Percentiles rank a stretch among this genome's conserved stretches.
These are phyloP conservation scores for Oncorhynchus gorbuscha DNA, from an alignment of 2,113 vertebrate genomes.

Conservation along the genomic window DNA sequence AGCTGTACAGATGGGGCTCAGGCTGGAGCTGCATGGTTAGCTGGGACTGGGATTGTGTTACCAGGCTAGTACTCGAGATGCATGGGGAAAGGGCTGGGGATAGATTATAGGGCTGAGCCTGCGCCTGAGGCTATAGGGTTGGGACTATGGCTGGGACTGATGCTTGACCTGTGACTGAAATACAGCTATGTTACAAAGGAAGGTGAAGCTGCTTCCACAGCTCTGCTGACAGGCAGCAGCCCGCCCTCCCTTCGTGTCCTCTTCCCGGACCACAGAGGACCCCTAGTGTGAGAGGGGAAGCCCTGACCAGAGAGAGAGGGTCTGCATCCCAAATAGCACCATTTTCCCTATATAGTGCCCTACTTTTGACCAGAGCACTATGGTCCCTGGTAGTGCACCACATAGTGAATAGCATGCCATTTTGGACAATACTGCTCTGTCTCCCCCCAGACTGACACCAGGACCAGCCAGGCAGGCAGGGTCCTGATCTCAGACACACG, in stretches of 20 bases:
- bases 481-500: background rate
- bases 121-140: background rate
- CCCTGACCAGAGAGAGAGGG: conserved; percentile 19
- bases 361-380: too few relatives aligned
- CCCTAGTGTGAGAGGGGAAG: conserved; percentile 14
- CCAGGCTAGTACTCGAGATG: background rate
- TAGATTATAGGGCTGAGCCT: background rate
- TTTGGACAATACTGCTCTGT: background rate
- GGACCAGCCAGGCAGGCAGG: background rate
- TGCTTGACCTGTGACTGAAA: background rate
- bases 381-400: too few relatives aligned
- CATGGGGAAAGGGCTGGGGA: background rate
- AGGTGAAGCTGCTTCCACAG: background rate
- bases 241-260: background rate
- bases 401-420: too few relatives aligned
- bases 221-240: conserved; percentile 8
- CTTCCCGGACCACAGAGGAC: background rate
- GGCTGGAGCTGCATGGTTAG: background rate
- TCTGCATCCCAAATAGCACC: background rate
- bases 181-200: conserved; percentile 10
- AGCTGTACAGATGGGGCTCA: background rate
- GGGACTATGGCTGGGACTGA: background rate
- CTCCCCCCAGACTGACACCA: conserved; percentile 1
- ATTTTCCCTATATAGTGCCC: too few relatives aligned
- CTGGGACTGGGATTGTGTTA: background rate